Evolutionary conservation across 2,113 vertebrate genomes (phyloP).

Genomic region (Myanophis thanlyinensis): DNA sequence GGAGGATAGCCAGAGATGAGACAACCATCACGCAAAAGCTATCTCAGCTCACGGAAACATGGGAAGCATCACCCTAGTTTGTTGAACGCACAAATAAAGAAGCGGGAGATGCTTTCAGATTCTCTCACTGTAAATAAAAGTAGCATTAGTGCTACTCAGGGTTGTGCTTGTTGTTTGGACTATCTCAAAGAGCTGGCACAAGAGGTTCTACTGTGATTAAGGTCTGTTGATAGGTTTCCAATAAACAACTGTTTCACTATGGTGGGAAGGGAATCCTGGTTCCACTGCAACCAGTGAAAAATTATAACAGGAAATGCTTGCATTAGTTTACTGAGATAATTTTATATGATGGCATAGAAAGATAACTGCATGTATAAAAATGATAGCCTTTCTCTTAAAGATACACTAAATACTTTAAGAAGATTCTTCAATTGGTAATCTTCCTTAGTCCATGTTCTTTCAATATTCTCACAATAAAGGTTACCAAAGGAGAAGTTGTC

Average conservation of each 20-base stretch:
- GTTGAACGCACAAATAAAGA: background rate
- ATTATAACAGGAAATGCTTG: slow-evolving; percentile 6
- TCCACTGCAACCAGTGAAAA: background rate
- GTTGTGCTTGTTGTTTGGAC: background rate
- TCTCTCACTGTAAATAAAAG: background rate
- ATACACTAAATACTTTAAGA: background rate
- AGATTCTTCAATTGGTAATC: background rate
- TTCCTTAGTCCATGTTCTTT: background rate
- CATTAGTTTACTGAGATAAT: background rate
- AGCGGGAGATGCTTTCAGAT: background rate
- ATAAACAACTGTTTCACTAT: background rate
- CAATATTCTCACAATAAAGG: background rate
- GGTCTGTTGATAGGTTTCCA: background rate
- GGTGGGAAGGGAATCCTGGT: background rate
- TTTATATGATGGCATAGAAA: background rate
- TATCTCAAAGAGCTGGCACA: background rate
- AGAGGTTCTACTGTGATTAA: background rate
- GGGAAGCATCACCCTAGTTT: background rate
- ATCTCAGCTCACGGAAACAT: background rate
- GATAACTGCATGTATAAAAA: background rate
- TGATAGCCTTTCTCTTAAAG: background rate
- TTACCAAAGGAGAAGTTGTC: background rate
- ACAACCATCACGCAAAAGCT: background rate
- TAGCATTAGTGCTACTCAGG: background rate
- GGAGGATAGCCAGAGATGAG: background rate